A percentile compares a stretch with the other conserved stretches of the same genome.
phyloP scores from a whole-genome alignment of 2,888 invertebrate genomes.

The Eledone cirrhosa region DNA sequence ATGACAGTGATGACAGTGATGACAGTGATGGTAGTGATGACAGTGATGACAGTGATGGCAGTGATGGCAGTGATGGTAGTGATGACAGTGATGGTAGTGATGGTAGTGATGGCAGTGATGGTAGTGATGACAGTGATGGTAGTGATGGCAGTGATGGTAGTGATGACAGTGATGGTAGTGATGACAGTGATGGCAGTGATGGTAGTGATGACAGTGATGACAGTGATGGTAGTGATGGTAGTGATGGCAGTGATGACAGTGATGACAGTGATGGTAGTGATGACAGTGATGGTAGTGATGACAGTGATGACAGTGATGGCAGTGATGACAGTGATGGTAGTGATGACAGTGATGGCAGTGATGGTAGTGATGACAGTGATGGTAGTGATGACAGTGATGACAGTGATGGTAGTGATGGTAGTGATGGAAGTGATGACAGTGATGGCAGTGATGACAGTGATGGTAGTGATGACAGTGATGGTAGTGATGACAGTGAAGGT shows the following conservation, averaged over 20 bases:
- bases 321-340: not conserved
- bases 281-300: not conserved
- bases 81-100: constrained; percentile 8
- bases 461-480: too few relatives aligned
- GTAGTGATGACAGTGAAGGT: too few relatives aligned
- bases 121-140: constrained; percentile 1
- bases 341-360: constrained; percentile 15
- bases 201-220: constrained; percentile 7
- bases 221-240: not conserved
- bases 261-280: constrained; percentile 1
- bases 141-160: not conserved
- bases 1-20: not conserved
- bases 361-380: not conserved
- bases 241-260: not conserved
- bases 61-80: constrained; percentile 1
- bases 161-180: constrained; percentile 17
- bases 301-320: not conserved
- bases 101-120: constrained; percentile 3
- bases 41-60: not conserved
- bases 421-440: not conserved
- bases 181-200: not conserved
- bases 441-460: constrained; percentile 9
- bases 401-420: not conserved
- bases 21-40: constrained; percentile 4
- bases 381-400: constrained; percentile 8